A percentile compares a stretch with the other conserved stretches of the same genome.
These are phyloP conservation scores for Anguilla obscura DNA, from an alignment of 2,797 vertebrate species.

Conservation along the genomic window DNA sequence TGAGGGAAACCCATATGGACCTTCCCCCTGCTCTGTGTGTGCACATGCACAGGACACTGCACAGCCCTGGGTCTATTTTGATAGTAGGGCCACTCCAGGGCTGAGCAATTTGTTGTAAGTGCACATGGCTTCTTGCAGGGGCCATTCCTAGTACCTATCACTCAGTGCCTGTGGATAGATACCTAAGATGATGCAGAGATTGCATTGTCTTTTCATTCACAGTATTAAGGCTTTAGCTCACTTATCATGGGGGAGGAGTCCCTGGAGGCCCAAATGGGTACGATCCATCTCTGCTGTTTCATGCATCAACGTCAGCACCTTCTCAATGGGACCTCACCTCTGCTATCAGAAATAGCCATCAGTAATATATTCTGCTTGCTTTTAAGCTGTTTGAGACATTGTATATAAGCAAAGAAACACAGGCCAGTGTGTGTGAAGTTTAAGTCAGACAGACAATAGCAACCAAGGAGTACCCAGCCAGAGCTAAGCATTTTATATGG, in stretches of 20 bases:
- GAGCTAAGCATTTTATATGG: constrained; percentile 45
- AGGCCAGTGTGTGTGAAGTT: constrained; percentile 18
- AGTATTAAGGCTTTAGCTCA: constrained; percentile 7
- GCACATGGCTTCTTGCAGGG: background rate
- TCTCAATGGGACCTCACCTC: background rate
- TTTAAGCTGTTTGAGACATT: constrained; percentile 34
- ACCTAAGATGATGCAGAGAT: constrained; percentile 1
- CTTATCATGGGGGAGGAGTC: background rate
- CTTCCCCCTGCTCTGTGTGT: constrained; percentile 34
- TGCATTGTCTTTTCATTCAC: background rate
- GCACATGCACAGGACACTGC: background rate
- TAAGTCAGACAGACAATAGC: background rate
- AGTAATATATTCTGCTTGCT: constrained; percentile 37
- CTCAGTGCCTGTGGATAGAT: background rate
- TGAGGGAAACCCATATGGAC: constrained; percentile 40
- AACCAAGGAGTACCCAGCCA: constrained; percentile 18
- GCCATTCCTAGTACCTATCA: constrained; percentile 13
- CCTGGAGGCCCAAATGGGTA: background rate
- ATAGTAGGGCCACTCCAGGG: background rate
- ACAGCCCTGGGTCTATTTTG: background rate
- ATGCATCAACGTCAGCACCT: background rate
- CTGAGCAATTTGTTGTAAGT: background rate
- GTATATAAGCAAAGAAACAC: constrained; percentile 31
- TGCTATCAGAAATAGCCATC: constrained; percentile 41
- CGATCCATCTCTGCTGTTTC: background rate